Base-by-base conservation (phyloP, 92 coral and sea anemone species). In the Epizoanthus stellaris region DNA sequence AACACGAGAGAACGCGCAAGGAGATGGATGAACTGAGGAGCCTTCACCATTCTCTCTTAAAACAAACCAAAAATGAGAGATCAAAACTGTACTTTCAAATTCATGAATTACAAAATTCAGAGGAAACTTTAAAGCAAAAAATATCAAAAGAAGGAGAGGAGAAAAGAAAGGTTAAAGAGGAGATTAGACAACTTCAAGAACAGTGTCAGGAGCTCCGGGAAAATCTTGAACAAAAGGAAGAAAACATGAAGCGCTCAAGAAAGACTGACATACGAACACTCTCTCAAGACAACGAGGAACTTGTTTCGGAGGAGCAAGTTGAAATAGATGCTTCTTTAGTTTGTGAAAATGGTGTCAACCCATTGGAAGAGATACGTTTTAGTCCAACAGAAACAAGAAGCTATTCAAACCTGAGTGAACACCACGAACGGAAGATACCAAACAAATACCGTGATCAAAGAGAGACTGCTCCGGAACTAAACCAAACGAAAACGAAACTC, bases 11-110 rank as follows among this genome's bases (percentile, higher is more conserved):
- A 43, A 85, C 91, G 12, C 54, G 58, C 3, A 88, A 90, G 72
- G 95, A 94, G 69, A 91, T 92, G 14, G 88, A 92, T 6, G 98
- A 94, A 80, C 61, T 94, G 7, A 92, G 80, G 68, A 94, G 95
- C 52, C 67, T 92, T 0, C 92, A 92, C 23, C 90, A 90, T 38
- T 73, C 91, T 30, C 67, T 92, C 4, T 20, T 94, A 42, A 70
- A 61, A 58, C 87, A 88, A 75, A 23, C 83, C 68, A 81, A 91
- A 43, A 87, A 68, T n/a, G 93, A 93, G 42, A 86, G 76, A 19
- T 71, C 67, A 40, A 80, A 61, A 12, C 67, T 89, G 19, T 19
- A 43, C 34, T 64, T 62, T 23, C 79, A 73, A 30, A 59, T 89
- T 39, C 83, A 57, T 20, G 91, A 87, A 8, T 36, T 89, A 16